Conservation (phyloP, 2,888 invertebrate genomes). For the Timandra comae region DNA sequence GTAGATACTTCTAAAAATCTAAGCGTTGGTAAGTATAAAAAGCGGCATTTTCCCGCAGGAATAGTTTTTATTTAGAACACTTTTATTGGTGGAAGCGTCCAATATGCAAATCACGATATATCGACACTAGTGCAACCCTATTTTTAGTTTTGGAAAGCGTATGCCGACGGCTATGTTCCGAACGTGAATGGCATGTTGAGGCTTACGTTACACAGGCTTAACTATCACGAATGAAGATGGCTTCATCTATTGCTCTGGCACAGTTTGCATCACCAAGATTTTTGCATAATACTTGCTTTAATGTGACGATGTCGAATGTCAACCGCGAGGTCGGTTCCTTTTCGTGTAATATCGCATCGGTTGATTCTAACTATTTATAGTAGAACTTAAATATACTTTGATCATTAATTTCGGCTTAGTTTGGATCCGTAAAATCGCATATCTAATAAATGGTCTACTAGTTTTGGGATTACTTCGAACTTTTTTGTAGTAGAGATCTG, state of each 20-base stretch:
- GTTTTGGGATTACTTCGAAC: conserved; percentile 19
- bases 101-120: conserved; percentile 13
- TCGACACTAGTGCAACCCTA: conserved; percentile 16
- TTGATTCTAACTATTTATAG: conserved; percentile 14
- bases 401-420: conserved; percentile 16
- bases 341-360: conserved; percentile 26
- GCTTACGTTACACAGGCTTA: conserved; percentile 17
- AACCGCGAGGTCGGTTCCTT: conserved; percentile 48
- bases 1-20: no score
- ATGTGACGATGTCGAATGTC: conserved; percentile 57
- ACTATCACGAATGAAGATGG: conserved; percentile 42
- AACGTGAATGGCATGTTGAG: conserved; percentile 44
- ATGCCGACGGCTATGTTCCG: conserved; percentile 33
- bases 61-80: conserved; percentile 9
- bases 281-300: conserved; percentile 58
- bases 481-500: conserved; percentile 15
- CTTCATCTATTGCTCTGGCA: conserved; percentile 28
- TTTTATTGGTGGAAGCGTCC: conserved; percentile 9
- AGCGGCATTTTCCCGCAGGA: conserved; percentile 5
- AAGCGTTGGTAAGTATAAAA: conserved; percentile 3
- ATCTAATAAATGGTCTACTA: conserved; percentile 15
- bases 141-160: conserved; percentile 17
- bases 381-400: no score
- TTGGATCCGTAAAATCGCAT: conserved; percentile 15
- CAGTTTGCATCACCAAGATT: conserved; percentile 48